These are phyloP conservation scores for Irena cyanogastra DNA, from an alignment of 2,113 vertebrate species.

Conservation along the genomic window DNA sequence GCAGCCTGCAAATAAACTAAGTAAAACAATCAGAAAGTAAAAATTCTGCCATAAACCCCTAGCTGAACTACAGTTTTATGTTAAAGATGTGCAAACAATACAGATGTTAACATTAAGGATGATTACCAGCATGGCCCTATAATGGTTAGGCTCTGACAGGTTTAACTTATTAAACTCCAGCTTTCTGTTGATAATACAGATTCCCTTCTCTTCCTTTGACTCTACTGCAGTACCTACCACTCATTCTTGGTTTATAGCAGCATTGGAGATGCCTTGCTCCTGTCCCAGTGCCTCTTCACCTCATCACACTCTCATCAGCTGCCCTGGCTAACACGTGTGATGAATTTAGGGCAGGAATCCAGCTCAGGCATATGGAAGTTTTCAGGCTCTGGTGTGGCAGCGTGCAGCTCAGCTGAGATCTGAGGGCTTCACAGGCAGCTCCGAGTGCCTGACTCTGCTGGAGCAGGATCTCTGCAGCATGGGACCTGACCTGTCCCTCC, in stretches of 20 bases:
- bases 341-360: background rate
- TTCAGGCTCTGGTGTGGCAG: background rate
- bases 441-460: background rate
- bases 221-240: background rate
- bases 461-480: background rate
- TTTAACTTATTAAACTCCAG: background rate
- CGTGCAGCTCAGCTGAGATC: background rate
- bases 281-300: background rate
- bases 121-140: background rate
- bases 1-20: background rate
- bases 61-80: background rate
- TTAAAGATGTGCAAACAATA: background rate
- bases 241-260: background rate
- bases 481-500: slow-evolving; percentile 2
- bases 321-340: background rate
- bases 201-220: background rate
- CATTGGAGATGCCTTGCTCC: background rate
- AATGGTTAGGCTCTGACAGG: background rate
- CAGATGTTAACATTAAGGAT: background rate
- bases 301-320: background rate
- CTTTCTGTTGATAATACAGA: background rate
- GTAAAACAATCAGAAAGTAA: background rate
- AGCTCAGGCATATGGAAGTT: background rate
- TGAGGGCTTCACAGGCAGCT: background rate
- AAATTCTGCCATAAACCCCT: background rate